Conservation (phyloP, 2,113 vertebrate genomes). For the Oncorhynchus gorbuscha region DNA sequence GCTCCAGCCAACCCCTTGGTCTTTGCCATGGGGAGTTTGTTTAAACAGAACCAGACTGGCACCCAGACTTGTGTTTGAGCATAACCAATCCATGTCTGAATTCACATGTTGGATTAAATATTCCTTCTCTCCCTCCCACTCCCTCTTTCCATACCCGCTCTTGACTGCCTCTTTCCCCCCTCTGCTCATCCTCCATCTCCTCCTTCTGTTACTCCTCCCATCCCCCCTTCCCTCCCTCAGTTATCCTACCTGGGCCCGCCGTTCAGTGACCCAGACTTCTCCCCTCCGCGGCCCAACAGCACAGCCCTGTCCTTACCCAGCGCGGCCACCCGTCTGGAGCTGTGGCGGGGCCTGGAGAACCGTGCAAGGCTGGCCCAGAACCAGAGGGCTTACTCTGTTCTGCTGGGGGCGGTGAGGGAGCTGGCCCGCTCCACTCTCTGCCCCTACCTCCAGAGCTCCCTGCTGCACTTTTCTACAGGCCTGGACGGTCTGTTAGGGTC, state of each 20-base stretch:
- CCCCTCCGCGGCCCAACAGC: conserved; percentile 85
- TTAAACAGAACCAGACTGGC: not conserved
- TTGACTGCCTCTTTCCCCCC: too few species aligned
- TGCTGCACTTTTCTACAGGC: conserved; percentile 91
- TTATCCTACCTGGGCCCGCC: conserved; percentile 93
- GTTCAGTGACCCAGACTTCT: conserved; percentile 95
- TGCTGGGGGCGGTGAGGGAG: conserved; percentile 86
- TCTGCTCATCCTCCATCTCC: too few species aligned
- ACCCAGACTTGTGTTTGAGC: conserved; percentile 12
- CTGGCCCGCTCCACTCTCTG: conserved; percentile 84
- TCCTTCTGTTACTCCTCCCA: conserved; percentile 7
- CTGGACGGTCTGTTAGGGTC: conserved; percentile 90
- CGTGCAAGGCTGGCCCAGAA: conserved; percentile 90
- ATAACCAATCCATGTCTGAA: not conserved
- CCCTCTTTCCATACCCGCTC: too few species aligned
- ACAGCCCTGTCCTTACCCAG: conserved; percentile 85
- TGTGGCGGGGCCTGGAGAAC: conserved; percentile 92
- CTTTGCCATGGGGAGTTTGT: not conserved
- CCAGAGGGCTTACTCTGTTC: conserved; percentile 91
- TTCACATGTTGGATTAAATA: not conserved
- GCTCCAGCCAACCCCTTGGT: too few species aligned
- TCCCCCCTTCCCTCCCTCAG: conserved; percentile 65
- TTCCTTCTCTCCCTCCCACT: not conserved
- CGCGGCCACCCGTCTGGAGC: conserved; percentile 88
- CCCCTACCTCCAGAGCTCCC: conserved; percentile 85